phyloP scores from a whole-genome alignment of 2,113 vertebrate species.

The Antechinus stuartii region DNA sequence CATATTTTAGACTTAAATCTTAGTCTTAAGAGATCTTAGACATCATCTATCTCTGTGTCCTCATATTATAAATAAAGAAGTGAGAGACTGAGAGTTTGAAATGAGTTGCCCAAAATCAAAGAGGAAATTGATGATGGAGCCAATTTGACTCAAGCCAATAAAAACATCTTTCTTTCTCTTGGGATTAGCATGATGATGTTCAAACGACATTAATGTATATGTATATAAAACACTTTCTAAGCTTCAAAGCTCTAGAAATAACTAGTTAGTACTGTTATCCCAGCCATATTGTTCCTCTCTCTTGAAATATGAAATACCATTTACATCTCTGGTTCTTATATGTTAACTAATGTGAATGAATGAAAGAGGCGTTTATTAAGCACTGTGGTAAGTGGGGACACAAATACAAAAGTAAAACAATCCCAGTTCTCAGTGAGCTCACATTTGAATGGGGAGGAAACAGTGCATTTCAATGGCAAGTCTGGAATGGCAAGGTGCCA shows the following conservation, averaged over 20 bases:
- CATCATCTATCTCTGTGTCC: background rate
- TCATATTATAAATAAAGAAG: background rate
- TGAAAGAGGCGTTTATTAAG: background rate
- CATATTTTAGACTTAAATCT: background rate
- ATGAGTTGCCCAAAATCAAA: background rate
- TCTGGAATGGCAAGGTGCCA: background rate
- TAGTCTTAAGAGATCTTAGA: background rate
- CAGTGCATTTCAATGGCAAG: background rate
- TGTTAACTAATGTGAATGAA: background rate
- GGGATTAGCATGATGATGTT: background rate
- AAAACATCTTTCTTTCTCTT: background rate
- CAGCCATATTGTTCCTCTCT: background rate
- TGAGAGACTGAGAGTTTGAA: background rate
- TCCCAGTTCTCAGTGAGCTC: background rate
- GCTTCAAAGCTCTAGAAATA: background rate
- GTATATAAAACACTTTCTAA: background rate
- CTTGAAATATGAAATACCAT: background rate
- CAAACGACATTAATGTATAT: background rate
- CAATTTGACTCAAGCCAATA: background rate
- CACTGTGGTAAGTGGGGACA: background rate
- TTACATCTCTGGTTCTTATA: background rate
- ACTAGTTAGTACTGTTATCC: background rate
- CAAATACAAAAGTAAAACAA: background rate
- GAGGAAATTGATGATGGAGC: background rate
- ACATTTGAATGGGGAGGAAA: background rate